phyloP scores from a whole-genome alignment of 2,888 invertebrate genomes.

The Dolichopus griseipennis region DNA sequence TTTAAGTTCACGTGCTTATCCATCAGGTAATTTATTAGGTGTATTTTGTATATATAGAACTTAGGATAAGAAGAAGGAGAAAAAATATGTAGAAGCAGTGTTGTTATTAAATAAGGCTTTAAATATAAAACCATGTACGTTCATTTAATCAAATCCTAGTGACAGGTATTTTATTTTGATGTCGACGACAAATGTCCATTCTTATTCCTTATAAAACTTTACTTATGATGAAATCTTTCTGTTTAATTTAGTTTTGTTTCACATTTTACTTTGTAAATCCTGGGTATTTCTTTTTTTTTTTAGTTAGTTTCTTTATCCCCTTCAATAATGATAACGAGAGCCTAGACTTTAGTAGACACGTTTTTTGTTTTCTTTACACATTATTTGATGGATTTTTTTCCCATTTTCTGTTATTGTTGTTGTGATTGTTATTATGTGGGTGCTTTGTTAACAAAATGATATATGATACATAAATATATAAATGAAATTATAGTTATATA shows the following conservation, averaged over 20 bases:
- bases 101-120: too few species aligned
- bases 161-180: conserved; percentile 6
- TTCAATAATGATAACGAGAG: not conserved
- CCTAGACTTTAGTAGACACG: not conserved
- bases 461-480: not conserved
- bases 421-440: too few species aligned
- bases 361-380: not conserved
- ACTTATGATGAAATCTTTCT: too few species aligned
- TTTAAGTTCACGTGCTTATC: too few species aligned
- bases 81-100: too few species aligned
- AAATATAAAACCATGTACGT: not conserved
- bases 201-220: not conserved
- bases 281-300: not conserved
- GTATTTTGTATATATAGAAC: too few species aligned
- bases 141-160: not conserved
- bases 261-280: too few species aligned
- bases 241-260: too few species aligned
- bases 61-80: too few species aligned
- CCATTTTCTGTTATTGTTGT: too few species aligned
- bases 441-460: conserved; percentile 1
- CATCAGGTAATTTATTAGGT: too few species aligned
- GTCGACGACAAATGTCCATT: not conserved
- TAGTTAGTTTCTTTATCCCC: not conserved
- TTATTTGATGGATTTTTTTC: not conserved
- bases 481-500: not conserved